Base-by-base conservation (phyloP, 1,140 invertebrate species). In the Palaemon carinicauda region DNA sequence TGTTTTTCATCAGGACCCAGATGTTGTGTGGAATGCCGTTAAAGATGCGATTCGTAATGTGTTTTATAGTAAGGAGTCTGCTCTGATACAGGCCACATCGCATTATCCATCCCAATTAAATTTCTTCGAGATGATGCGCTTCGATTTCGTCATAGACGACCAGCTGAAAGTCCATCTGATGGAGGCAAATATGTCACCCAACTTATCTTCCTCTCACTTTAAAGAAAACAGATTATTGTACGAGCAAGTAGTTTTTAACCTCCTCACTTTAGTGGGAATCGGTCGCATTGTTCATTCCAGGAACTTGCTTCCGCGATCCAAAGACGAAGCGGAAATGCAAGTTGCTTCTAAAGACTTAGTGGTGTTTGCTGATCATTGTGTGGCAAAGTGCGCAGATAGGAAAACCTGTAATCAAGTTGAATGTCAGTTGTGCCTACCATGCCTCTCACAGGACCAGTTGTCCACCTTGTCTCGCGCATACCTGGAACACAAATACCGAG, bases 131-230 rank as follows among this genome's bases (percentile, higher is more conserved):
- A 93, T 99, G 91, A 95, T 98, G 91, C 93, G 98, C 73, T 96
- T 99, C 90, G 98, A 99, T 92, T 96, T 99, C 91, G 95, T 98
- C 0, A 92, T 99, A 9, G 97, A 99, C 91, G 95, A 97, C 89
- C 92, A 98, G 74, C 90, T 98, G 0, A 96, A 96, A 73, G 95
- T 98, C 3, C 96, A 95, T 90, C 92, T 98, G 3, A 95, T 99
- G 94, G 98, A 99, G 93, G 98, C 97, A 0, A 99, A 99, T 91
- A 99, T 99, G 98, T 98, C 97, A 41, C 98, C 98, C 0, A 99
- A 99, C 93, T 93, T 99, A 29, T 98, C 97, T 0, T 98, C 97
- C 0, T 95, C 95, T 0, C 97, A 99, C 92, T 99, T 96, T 91
- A 94, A 95, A 60, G 95, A 94, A 0, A 99, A 99, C 91, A 82